Conservation (phyloP, 2,797 vertebrate genomes). For the Silurus aristotelis region DNA sequence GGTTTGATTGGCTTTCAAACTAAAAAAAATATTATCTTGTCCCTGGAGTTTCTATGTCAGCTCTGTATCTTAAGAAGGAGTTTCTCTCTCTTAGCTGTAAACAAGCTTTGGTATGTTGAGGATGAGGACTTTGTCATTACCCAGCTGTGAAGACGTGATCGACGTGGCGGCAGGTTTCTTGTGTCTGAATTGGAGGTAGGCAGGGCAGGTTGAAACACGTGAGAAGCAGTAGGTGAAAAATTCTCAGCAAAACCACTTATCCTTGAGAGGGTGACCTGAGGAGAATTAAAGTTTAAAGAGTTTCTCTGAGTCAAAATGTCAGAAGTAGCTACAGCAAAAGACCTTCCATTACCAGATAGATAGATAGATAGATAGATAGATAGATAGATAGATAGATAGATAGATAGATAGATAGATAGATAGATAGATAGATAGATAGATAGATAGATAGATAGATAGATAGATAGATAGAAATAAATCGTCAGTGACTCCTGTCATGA, state of each 20-base stretch:
- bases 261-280: conserved; percentile 58
- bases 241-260: conserved; percentile 16
- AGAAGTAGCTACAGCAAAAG: background rate
- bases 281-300: conserved; percentile 39
- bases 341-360: background rate
- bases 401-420: no score
- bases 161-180: conserved; percentile 73
- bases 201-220: conserved; percentile 46
- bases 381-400: no score
- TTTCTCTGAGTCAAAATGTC: background rate
- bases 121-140: conserved; percentile 58
- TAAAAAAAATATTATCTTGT: background rate
- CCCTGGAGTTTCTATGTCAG: conserved; percentile 50
- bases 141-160: conserved; percentile 80
- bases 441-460: no score
- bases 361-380: no score
- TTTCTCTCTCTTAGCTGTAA: conserved; percentile 45
- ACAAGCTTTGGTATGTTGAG: background rate
- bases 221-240: conserved; percentile 14
- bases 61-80: conserved; percentile 58
- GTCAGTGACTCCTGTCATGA: background rate
- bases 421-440: no score
- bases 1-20: conserved; percentile 54
- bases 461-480: background rate
- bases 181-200: conserved; percentile 53